A percentile compares a stretch with the other conserved stretches of the same genome.
phyloP scores from a whole-genome alignment of 2,888 invertebrate species.

The Tridacna crocea region DNA sequence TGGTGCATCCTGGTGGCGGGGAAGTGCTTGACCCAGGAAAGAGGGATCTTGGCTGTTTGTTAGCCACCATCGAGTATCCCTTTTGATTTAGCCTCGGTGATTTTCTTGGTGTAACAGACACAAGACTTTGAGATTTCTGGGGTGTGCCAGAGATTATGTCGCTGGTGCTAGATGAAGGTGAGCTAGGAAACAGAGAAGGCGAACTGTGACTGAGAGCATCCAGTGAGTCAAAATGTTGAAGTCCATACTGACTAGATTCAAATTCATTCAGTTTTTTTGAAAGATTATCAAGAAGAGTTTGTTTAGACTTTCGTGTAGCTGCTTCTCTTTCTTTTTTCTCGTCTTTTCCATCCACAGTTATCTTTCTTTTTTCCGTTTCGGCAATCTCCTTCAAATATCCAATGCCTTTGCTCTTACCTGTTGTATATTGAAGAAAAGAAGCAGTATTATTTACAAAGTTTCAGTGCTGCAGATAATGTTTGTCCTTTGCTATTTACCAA shows the following conservation, averaged over 20 bases:
- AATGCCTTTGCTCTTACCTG: constrained; percentile 3
- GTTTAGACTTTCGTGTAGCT: constrained; percentile 4
- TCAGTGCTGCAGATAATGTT: no score
- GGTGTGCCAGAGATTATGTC: constrained; percentile 9
- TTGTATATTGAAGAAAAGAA: background rate
- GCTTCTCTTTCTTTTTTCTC: constrained; percentile 14
- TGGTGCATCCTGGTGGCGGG: constrained; percentile 3
- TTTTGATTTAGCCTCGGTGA: constrained; percentile 7
- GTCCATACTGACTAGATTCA: constrained; percentile 4
- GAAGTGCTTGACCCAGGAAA: constrained; percentile 10
- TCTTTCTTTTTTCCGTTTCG: constrained; percentile 2
- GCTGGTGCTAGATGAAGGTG: constrained; percentile 3
- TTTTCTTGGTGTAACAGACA: constrained; percentile 6
- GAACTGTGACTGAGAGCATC: constrained; percentile 9
- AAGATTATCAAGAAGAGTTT: constrained; percentile 7
- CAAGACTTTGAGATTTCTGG: constrained; percentile 12
- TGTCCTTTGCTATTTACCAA: no score
- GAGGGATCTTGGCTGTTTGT: constrained; percentile 17
- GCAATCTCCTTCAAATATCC: constrained; percentile 8
- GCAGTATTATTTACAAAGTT: no score
- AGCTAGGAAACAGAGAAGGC: constrained; percentile 4
- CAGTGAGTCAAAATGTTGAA: constrained; percentile 2
- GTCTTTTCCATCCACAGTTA: constrained; percentile 4
- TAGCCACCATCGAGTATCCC: background rate
- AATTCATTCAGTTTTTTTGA: constrained; percentile 12